phyloP scores from a whole-genome alignment of 2,888 invertebrate species.

The Entomobrya multifasciata region DNA sequence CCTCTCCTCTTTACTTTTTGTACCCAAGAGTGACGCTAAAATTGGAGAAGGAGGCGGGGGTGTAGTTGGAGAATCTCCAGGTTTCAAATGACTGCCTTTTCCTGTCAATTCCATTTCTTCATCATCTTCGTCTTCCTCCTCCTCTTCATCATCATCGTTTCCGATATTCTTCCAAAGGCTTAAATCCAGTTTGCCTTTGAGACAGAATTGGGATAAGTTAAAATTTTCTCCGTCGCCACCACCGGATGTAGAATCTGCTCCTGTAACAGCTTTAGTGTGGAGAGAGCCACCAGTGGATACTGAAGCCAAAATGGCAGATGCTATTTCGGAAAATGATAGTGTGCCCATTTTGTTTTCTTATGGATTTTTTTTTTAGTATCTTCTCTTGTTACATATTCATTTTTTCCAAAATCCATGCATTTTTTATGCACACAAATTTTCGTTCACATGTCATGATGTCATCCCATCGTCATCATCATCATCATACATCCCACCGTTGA shows the following conservation, averaged over 20 bases:
- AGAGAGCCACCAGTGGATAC: slow-evolving; percentile 26
- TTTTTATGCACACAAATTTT: background rate
- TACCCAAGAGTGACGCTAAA: slow-evolving; percentile 39
- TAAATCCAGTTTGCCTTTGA: slow-evolving; percentile 52
- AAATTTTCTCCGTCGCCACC: background rate
- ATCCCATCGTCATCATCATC: too few relatives aligned
- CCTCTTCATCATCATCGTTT: slow-evolving; percentile 30
- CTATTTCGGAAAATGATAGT: slow-evolving; percentile 41
- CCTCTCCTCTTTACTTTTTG: slow-evolving; percentile 19
- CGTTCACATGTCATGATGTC: background rate
- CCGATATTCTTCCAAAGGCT: slow-evolving; percentile 52
- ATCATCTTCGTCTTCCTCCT: slow-evolving; percentile 21
- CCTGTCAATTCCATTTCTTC: background rate
- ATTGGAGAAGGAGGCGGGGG: slow-evolving; percentile 39
- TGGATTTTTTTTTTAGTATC: background rate
- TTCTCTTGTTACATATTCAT: background rate
- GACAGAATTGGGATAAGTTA: slow-evolving; percentile 7
- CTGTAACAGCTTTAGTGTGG: background rate
- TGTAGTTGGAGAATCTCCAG: background rate
- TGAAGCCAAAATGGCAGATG: slow-evolving; percentile 42
- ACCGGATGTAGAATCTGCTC: background rate
- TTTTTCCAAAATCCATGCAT: slow-evolving; percentile 6
- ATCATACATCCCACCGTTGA: background rate
- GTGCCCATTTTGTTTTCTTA: slow-evolving; percentile 22
- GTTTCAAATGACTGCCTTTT: background rate